Percentiles rank a stretch among this genome's conserved stretches.
These are phyloP conservation scores for Eubasilissa splendida DNA, from an alignment of 2,888 invertebrate species.

Conservation along the genomic window DNA sequence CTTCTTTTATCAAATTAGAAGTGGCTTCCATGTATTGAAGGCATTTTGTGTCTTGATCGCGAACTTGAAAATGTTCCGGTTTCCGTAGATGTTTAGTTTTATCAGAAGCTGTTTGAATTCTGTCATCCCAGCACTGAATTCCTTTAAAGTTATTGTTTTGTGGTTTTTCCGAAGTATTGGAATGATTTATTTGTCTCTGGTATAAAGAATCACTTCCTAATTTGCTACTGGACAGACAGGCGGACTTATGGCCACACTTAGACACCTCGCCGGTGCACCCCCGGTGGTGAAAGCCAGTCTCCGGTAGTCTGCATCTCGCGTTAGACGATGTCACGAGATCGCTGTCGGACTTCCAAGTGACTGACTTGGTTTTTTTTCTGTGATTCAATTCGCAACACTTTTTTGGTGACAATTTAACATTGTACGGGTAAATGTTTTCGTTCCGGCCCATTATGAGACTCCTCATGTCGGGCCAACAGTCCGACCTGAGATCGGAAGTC, in stretches of 20 bases:
- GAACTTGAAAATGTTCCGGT: background rate
- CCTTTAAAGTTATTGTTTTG: conserved; percentile 49
- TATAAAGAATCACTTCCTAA: conserved; percentile 7
- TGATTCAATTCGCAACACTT: conserved; percentile 8
- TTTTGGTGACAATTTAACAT: conserved; percentile 66
- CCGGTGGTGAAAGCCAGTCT: background rate
- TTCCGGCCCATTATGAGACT: conserved; percentile 67
- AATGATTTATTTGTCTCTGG: background rate
- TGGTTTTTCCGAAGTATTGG: conserved; percentile 5
- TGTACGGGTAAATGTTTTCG: conserved; percentile 67
- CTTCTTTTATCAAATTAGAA: conserved; percentile 66
- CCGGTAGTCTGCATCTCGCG: conserved; percentile 45
- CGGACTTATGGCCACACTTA: background rate
- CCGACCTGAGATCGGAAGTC: conserved; percentile 37
- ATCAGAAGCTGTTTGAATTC: conserved; percentile 21
- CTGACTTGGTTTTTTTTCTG: conserved; percentile 50
- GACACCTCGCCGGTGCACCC: background rate
- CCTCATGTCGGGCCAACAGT: conserved; percentile 54
- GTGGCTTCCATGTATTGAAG: conserved; percentile 64
- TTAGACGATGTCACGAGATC: conserved; percentile 2
- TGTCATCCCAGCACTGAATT: conserved; percentile 53
- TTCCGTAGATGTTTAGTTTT: background rate
- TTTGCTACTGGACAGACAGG: background rate
- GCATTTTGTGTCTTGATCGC: conserved; percentile 47
- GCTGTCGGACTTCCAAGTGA: conserved; percentile 52